A percentile compares a stretch with the other conserved stretches of the same genome.
Conservation (phyloP, 2,888 invertebrate species). For the Camptogramma bilineatum region DNA sequence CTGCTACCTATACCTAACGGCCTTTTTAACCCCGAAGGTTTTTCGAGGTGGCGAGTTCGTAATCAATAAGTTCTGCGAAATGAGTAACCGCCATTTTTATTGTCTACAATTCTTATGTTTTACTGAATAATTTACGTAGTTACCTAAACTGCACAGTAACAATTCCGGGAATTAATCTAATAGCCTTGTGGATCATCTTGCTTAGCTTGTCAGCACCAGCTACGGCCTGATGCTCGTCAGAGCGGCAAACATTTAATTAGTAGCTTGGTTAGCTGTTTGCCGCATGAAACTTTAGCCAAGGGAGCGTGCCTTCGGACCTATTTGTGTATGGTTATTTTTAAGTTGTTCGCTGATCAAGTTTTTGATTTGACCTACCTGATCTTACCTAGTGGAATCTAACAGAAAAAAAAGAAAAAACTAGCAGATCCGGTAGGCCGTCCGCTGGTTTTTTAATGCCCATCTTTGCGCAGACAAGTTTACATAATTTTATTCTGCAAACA, state of each 20-base stretch:
- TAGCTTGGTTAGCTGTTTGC: slow-evolving; percentile 66
- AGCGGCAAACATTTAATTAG: slow-evolving; percentile 73
- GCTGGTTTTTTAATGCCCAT: too few relatives aligned
- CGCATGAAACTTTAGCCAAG: slow-evolving; percentile 67
- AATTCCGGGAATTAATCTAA: slow-evolving; percentile 13
- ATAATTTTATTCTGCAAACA: too few relatives aligned
- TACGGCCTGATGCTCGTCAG: slow-evolving; percentile 66
- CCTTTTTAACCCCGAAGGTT: too few relatives aligned
- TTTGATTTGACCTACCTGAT: neutral
- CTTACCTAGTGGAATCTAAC: too few relatives aligned
- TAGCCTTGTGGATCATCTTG: slow-evolving; percentile 10
- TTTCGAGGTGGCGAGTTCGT: too few relatives aligned
- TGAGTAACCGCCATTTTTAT: too few relatives aligned
- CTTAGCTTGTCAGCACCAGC: slow-evolving; percentile 16
- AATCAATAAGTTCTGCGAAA: too few relatives aligned
- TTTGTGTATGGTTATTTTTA: slow-evolving; percentile 18
- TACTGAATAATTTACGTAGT: neutral
- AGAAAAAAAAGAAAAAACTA: too few relatives aligned
- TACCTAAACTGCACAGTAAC: neutral
- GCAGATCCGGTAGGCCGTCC: too few relatives aligned
- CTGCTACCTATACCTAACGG: too few relatives aligned
- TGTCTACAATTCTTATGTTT: neutral
- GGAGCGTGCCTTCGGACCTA: slow-evolving; percentile 56
- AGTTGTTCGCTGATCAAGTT: slow-evolving; percentile 12
- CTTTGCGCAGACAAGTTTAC: too few relatives aligned